phyloP scores from a whole-genome alignment of 2,888 invertebrate genomes.

The Eupithecia insigniata region DNA sequence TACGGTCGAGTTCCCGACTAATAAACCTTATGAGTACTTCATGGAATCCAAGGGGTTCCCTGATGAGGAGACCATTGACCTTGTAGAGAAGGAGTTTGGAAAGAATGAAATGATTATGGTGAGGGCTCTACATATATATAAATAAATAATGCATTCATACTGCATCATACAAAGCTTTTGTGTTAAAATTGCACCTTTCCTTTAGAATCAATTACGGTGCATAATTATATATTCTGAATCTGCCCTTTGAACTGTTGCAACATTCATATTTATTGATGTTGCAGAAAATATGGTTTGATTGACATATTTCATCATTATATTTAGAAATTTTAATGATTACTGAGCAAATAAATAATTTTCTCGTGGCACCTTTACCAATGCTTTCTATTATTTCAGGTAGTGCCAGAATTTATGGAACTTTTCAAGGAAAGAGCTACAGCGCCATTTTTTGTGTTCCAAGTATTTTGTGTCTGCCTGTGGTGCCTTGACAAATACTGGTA shows the following conservation, averaged over 20 bases:
- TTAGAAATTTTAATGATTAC: not conserved
- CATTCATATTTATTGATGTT: not conserved
- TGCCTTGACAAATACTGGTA: conserved; percentile 99
- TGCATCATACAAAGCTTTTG: too few relatives aligned
- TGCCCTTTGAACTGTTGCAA: not conserved
- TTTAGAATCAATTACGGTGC: not conserved
- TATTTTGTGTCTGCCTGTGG: conserved; percentile 99
- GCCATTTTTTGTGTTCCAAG: conserved; percentile 99
- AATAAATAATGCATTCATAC: too few relatives aligned
- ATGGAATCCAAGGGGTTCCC: conserved; percentile 93
- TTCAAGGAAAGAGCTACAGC: conserved; percentile 99
- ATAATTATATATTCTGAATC: not conserved
- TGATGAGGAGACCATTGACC: conserved; percentile 90
- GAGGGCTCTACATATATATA: conserved; percentile 41
- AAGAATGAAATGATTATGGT: conserved; percentile 94
- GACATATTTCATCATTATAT: too few relatives aligned
- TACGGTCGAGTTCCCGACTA: conserved; percentile 93
- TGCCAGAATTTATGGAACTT: conserved; percentile 98
- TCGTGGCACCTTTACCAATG: not conserved
- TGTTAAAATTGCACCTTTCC: not conserved
- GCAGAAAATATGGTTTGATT: not conserved
- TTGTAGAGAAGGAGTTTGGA: conserved; percentile 93
- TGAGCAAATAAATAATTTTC: too few relatives aligned
- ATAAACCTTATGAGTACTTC: conserved; percentile 88
- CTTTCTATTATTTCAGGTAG: conserved; percentile 82